These are phyloP conservation scores for Dendrolimus pini DNA, from an alignment of 2,888 invertebrate species.

Conservation along the genomic window DNA sequence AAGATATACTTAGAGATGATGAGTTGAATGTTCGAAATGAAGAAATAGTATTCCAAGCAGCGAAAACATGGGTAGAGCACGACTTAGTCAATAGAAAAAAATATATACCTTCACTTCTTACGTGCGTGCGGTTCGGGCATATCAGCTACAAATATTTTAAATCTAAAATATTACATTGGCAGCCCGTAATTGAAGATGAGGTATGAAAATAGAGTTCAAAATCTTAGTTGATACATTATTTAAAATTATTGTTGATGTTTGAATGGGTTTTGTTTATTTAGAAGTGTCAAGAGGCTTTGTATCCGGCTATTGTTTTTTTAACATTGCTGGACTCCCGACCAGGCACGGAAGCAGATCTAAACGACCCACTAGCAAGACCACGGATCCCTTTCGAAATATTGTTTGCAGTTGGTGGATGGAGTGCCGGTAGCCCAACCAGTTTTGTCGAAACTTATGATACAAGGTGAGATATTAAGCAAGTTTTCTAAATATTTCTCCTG, in stretches of 20 bases:
- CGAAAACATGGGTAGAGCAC: conserved; percentile 82
- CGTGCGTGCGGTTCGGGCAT: conserved; percentile 81
- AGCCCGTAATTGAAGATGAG: conserved; percentile 66
- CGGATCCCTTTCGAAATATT: conserved; percentile 86
- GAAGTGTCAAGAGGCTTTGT: conserved; percentile 73
- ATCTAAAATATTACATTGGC: conserved; percentile 74
- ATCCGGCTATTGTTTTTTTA: conserved; percentile 72
- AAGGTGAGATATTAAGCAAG: conserved; percentile 58
- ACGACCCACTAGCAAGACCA: conserved; percentile 80
- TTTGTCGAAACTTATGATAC: conserved; percentile 87
- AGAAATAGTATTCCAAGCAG: conserved; percentile 84
- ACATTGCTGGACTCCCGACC: conserved; percentile 66
- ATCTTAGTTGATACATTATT: no score
- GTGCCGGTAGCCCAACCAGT: conserved; percentile 88
- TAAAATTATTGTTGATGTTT: no score
- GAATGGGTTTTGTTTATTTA: no score
- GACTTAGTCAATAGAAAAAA: conserved; percentile 70
- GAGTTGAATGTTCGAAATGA: conserved; percentile 84
- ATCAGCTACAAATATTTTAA: conserved; percentile 77
- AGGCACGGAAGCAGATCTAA: conserved; percentile 66
- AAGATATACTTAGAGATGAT: conserved; percentile 81
- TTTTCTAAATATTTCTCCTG: no score
- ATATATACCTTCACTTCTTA: conserved; percentile 77
- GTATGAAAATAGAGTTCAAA: conserved; percentile 27
- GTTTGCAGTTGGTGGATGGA: conserved; percentile 91